Percentiles rank a stretch among this genome's conserved stretches.
phyloP scores from a whole-genome alignment of 2,113 vertebrate genomes.

The Equus przewalskii region DNA sequence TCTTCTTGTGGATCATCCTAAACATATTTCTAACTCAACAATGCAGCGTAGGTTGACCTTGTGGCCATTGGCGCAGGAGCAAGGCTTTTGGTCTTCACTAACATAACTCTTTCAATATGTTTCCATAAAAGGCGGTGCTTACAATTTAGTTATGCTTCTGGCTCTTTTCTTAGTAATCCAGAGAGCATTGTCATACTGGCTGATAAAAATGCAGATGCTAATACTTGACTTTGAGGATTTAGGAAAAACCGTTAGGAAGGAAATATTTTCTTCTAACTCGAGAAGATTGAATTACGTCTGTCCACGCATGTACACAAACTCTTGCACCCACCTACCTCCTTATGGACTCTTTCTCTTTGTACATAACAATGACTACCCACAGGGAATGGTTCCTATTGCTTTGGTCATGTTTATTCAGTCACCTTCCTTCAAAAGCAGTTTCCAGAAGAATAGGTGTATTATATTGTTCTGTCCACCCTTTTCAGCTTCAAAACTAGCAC shows the following conservation, averaged over 20 bases:
- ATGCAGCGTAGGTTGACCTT: background rate
- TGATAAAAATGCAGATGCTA: slow-evolving; percentile 21
- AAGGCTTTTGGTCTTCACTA: background rate
- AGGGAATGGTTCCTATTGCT: background rate
- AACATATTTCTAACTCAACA: background rate
- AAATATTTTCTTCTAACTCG: background rate
- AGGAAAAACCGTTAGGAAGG: slow-evolving; percentile 42
- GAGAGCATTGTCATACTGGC: background rate
- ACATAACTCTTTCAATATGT: background rate
- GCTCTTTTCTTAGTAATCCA: background rate
- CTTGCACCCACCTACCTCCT: background rate
- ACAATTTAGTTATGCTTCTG: background rate
- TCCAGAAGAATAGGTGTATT: background rate
- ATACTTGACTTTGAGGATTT: slow-evolving; percentile 63
- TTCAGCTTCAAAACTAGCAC: background rate
- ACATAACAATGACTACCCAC: background rate
- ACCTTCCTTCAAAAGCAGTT: background rate
- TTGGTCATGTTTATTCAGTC: background rate
- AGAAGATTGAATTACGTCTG: background rate
- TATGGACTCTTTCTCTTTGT: background rate
- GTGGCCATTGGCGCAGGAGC: background rate
- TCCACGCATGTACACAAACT: background rate
- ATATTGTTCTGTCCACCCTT: background rate
- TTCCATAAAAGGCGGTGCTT: background rate
- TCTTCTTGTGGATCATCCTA: background rate